phyloP scores from a whole-genome alignment of 2,113 vertebrate genomes.

The Scopus umbretta region DNA sequence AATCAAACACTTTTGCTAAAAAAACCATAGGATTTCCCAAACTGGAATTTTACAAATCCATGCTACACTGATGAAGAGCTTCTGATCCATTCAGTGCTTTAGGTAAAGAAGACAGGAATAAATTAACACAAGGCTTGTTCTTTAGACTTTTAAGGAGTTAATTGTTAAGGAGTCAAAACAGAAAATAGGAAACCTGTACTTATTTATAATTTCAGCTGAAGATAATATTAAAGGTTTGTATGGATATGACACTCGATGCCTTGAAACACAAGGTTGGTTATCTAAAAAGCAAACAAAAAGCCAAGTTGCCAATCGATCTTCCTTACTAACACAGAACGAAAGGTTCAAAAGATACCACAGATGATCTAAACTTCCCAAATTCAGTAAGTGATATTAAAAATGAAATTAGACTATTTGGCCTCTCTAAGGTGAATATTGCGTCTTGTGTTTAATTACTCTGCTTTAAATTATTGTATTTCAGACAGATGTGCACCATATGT shows the following conservation, averaged over 20 bases:
- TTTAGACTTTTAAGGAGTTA: neutral
- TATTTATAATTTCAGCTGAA: neutral
- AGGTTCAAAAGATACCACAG: neutral
- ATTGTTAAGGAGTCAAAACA: neutral
- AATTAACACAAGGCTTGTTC: neutral
- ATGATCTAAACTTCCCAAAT: neutral
- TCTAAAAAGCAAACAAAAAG: neutral
- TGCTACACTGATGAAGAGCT: neutral
- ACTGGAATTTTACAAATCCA: neutral
- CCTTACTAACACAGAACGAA: constrained; percentile 12
- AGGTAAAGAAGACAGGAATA: neutral
- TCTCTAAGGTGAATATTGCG: constrained; percentile 64
- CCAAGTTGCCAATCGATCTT: neutral
- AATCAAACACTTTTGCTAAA: neutral
- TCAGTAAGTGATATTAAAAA: constrained; percentile 38
- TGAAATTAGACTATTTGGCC: constrained; percentile 24
- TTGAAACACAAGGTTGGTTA: neutral
- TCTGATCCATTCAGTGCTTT: neutral
- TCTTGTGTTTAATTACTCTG: constrained; percentile 68
- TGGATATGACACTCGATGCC: neutral
- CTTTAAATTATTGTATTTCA: constrained; percentile 70
- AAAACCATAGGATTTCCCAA: neutral
- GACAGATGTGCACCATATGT: constrained; percentile 74
- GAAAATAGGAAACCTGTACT: neutral
- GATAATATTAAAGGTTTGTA: neutral